Percentiles rank a stretch among this genome's conserved stretches.
phyloP scores from a whole-genome alignment of 2,888 invertebrate species.

The Thecocarcelia acutangulata region DNA sequence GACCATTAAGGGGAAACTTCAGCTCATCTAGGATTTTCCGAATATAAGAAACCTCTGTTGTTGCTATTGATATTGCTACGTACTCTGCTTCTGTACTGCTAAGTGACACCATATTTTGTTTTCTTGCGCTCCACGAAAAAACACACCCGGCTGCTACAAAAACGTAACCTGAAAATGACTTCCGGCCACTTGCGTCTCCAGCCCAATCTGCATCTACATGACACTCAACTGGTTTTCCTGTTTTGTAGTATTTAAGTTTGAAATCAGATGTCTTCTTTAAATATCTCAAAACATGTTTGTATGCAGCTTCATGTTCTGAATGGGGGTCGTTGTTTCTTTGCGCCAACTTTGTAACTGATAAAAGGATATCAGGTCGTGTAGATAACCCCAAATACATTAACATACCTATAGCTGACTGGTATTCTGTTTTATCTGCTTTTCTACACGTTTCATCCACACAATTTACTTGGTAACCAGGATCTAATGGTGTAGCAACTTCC shows the following conservation, averaged over 20 bases:
- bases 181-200: constrained; percentile 50
- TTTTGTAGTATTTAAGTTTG: constrained; percentile 41
- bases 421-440: constrained; percentile 3
- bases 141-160: constrained; percentile 59
- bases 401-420: constrained; percentile 22
- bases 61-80: not conserved
- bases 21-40: constrained; percentile 1
- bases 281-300: constrained; percentile 60
- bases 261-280: constrained; percentile 26
- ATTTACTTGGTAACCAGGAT: constrained; percentile 29
- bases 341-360: constrained; percentile 59
- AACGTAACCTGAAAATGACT: constrained; percentile 55
- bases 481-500: constrained; percentile 33
- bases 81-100: not conserved
- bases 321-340: constrained; percentile 63
- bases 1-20: constrained; percentile 10
- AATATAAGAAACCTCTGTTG: not conserved
- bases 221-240: constrained; percentile 38
- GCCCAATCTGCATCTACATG: constrained; percentile 68
- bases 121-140: constrained; percentile 55
- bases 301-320: constrained; percentile 49
- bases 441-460: constrained; percentile 3
- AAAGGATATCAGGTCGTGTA: constrained; percentile 63
- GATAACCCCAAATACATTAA: constrained; percentile 50
- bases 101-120: constrained; percentile 50